Conservation (phyloP, 2,797 vertebrate species). For the Sphaeramia orbicularis region DNA sequence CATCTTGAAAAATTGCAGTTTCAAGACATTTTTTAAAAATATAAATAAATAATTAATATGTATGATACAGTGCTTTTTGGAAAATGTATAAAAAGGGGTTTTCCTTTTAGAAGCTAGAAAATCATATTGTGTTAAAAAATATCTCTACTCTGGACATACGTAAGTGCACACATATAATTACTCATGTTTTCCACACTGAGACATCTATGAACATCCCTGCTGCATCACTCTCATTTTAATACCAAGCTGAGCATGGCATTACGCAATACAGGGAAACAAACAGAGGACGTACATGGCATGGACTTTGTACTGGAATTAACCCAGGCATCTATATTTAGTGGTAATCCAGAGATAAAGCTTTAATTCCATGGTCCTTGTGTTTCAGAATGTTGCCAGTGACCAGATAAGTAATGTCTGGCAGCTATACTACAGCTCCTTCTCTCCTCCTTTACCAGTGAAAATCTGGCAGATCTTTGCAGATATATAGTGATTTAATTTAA, state of each 20-base stretch:
- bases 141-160: constrained; percentile 27
- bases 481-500: constrained; percentile 26
- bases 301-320: constrained; percentile 82
- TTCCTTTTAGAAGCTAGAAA: not conserved
- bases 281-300: constrained; percentile 72
- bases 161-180: constrained; percentile 26
- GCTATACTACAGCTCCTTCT: constrained; percentile 24
- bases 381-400: constrained; percentile 68
- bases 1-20: too few species aligned
- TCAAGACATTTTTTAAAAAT: too few species aligned
- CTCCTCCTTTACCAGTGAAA: not conserved
- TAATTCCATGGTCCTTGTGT: constrained; percentile 78
- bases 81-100: not conserved
- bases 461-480: constrained; percentile 12
- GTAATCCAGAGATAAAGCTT: constrained; percentile 85
- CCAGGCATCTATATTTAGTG: constrained; percentile 85
- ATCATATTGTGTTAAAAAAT: constrained; percentile 20
- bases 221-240: constrained; percentile 61
- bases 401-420: constrained; percentile 55
- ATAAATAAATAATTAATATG: too few species aligned
- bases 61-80: too few species aligned
- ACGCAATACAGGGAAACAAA: constrained; percentile 74
- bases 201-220: constrained; percentile 28
- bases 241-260: constrained; percentile 60
- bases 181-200: constrained; percentile 13